A percentile compares a stretch with the other conserved stretches of the same genome.
Conservation (phyloP, 2,113 vertebrate genomes). For the Pyxicephalus adspersus region DNA sequence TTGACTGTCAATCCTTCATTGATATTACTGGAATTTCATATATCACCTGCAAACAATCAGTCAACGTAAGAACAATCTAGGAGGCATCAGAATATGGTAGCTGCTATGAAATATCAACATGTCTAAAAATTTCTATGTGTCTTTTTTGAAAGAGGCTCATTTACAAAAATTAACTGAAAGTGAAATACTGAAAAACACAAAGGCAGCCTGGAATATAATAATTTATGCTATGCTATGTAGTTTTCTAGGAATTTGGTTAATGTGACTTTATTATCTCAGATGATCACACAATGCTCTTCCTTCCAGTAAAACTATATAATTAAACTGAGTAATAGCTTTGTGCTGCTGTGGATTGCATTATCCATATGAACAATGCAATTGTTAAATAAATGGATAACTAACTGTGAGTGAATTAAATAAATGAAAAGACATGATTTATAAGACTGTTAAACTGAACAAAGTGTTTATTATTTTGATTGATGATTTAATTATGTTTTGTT, state of each 20-base stretch:
- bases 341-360: not conserved
- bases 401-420: not conserved
- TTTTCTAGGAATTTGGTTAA: not conserved
- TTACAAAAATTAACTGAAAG: too few relatives aligned
- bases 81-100: too few relatives aligned
- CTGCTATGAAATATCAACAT: too few relatives aligned
- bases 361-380: not conserved
- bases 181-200: too few relatives aligned
- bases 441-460: not conserved
- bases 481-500: not conserved
- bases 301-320: slow-evolving; percentile 1
- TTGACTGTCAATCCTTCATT: too few relatives aligned
- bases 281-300: not conserved
- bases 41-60: too few relatives aligned
- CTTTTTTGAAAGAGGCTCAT: too few relatives aligned
- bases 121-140: too few relatives aligned
- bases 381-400: not conserved
- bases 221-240: too few relatives aligned
- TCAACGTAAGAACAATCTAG: too few relatives aligned
- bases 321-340: slow-evolving; percentile 9
- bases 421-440: not conserved
- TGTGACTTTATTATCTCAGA: not conserved
- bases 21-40: too few relatives aligned
- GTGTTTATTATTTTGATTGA: not conserved
- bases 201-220: too few relatives aligned